phyloP scores from a whole-genome alignment of 2,888 invertebrate species.

The Acholoe squamosa region DNA sequence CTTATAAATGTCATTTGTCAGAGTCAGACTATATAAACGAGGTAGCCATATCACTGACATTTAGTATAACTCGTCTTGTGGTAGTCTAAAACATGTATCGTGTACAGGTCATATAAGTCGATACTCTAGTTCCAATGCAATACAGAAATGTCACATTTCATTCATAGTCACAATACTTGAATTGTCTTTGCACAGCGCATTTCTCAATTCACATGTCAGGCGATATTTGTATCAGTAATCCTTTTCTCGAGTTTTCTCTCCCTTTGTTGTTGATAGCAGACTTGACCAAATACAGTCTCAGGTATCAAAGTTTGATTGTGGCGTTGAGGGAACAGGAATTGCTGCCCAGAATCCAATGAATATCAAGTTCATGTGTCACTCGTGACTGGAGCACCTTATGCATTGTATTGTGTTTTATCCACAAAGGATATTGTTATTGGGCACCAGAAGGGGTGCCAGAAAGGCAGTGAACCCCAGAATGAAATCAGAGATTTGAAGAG shows the following conservation, averaged over 20 bases:
- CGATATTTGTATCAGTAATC: neutral
- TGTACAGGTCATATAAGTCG: neutral
- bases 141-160: neutral
- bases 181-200: slow-evolving; percentile 9
- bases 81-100: neutral
- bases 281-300: slow-evolving; percentile 48
- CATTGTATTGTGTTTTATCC: too few species aligned
- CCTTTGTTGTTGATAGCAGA: slow-evolving; percentile 8
- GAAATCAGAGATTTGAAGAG: too few species aligned
- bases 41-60: neutral
- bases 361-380: too few species aligned
- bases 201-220: neutral
- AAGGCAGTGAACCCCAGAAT: too few species aligned
- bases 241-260: neutral
- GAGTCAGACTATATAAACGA: neutral
- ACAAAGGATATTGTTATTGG: too few species aligned
- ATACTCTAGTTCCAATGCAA: neutral
- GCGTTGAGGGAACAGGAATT: too few species aligned
- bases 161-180: slow-evolving; percentile 11
- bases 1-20: neutral
- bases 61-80: neutral
- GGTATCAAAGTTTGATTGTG: neutral
- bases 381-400: too few species aligned
- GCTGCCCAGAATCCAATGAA: too few species aligned
- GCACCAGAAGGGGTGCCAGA: too few species aligned